A percentile compares a stretch with the other conserved stretches of the same genome.
phyloP scores from a whole-genome alignment of 2,888 invertebrate genomes.

The Eupeodes latifasciatus region DNA sequence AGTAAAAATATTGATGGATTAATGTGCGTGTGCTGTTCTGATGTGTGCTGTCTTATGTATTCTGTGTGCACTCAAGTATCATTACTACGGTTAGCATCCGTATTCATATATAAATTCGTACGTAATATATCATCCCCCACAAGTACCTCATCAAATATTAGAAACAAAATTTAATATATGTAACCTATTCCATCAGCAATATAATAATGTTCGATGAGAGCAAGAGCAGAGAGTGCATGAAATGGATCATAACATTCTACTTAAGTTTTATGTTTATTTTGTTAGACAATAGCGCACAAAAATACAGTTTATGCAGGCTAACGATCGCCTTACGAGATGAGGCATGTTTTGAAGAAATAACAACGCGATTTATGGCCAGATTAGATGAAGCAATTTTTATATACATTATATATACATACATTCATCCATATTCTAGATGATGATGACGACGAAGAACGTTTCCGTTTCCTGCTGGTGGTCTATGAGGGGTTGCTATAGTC shows the following conservation, averaged over 20 bases:
- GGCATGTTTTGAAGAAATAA: constrained; percentile 53
- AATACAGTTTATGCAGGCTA: constrained; percentile 52
- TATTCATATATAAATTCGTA: too few species aligned
- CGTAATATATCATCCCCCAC: background rate
- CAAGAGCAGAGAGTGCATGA: constrained; percentile 20
- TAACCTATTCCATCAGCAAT: constrained; percentile 37
- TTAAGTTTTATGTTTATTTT: constrained; percentile 51
- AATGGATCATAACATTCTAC: constrained; percentile 47
- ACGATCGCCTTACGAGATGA: constrained; percentile 46
- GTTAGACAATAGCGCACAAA: constrained; percentile 30
- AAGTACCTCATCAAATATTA: constrained; percentile 46
- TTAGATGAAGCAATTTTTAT: constrained; percentile 32
- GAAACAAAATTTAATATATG: constrained; percentile 42
- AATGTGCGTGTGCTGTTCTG: background rate
- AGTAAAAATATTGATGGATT: constrained; percentile 21
- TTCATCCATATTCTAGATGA: background rate
- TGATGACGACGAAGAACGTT: background rate
- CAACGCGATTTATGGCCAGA: constrained; percentile 48
- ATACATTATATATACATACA: background rate
- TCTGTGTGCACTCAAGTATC: constrained; percentile 6
- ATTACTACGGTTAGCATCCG: background rate
- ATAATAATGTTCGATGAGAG: constrained; percentile 37
- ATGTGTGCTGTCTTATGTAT: too few species aligned
- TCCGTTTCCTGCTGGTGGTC: background rate
- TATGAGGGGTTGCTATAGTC: background rate